These are phyloP conservation scores for Telmatherina bonti DNA, from an alignment of 2,797 vertebrate species.

Conservation along the genomic window DNA sequence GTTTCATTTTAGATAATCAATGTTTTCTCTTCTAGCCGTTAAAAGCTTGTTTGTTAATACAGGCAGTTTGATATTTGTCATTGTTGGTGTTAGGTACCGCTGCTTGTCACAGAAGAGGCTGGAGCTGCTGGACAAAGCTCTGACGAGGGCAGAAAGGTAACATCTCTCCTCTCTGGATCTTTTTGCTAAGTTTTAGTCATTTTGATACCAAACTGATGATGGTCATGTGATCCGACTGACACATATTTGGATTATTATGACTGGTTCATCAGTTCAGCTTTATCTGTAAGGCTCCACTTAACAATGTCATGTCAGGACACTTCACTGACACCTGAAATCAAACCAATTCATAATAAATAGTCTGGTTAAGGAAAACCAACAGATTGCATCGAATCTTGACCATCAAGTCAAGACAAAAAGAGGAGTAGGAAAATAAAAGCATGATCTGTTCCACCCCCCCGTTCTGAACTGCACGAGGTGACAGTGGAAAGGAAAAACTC, in stretches of 20 bases:
- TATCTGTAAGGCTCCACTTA: no score
- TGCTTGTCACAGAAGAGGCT: constrained; percentile 8
- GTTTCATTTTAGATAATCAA: background rate
- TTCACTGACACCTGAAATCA: no score
- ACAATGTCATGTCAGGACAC: no score
- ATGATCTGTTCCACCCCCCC: no score
- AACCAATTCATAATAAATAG: no score
- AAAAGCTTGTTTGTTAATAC: background rate
- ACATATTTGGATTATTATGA: background rate
- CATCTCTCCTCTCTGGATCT: background rate
- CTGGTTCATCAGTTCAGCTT: background rate
- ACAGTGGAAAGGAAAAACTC: no score
- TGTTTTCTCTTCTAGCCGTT: background rate
- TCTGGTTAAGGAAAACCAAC: no score
- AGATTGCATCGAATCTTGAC: no score
- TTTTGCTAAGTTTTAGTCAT: background rate
- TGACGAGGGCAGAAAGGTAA: constrained; percentile 48
- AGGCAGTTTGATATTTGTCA: constrained; percentile 16
- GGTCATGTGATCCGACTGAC: background rate
- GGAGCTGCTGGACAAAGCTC: background rate
- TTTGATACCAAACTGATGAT: background rate
- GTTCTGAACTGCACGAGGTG: no score
- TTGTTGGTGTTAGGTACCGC: constrained; percentile 43
- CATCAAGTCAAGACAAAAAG: no score
- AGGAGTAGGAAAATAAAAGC: no score